Base-by-base conservation (phyloP, 2,888 invertebrate species). In the Campoplex capitator region DNA sequence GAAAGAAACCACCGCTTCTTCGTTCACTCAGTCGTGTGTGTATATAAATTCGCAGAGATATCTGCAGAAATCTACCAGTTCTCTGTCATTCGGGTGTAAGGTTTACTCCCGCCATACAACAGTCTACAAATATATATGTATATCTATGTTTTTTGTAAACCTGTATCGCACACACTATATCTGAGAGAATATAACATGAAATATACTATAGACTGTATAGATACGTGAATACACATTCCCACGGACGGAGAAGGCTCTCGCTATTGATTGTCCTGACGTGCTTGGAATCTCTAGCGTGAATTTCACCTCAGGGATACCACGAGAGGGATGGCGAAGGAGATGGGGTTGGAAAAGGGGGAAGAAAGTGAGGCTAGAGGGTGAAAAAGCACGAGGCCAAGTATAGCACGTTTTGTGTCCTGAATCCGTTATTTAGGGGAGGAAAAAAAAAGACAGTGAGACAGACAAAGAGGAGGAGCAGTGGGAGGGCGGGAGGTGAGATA, bases 231-330 rank as follows among this genome's bases (percentile, higher is more conserved):
- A 92, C 89, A 91, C 92, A 90, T 89, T 90, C 88, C 88, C 87
- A 87, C 86, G 89, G 84, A 89, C 88, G 86, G 88, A 62, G 56
- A 73, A 62, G 76, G 56, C 75, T 79, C 81, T 89, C 88, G 86
- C 90, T 92, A 92, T 92, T 91, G 92, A 92, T 92, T 91, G 91
- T 90, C 90, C 80, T 87, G 90, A 91, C 92, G 91, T 91, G 90
- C 87, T 84, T 85, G 68, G 91, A 92, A 92, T 92, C 87, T 85
- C 77, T 75, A 88, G 75, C 87, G 87, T 78, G 87, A 82, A 88
- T 88, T 84, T 81, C 80, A 85, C 87, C 88, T 84, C 86, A 76
- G 79, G 86, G 85, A 78, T 70, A 83, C 80, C 77, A 51, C 75
- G 76, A 62, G 67, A 38, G 70, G 70, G 75, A 82, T 84, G 23